Base-by-base conservation (phyloP, 2,113 vertebrate species). In the Elgaria multicarinata region DNA sequence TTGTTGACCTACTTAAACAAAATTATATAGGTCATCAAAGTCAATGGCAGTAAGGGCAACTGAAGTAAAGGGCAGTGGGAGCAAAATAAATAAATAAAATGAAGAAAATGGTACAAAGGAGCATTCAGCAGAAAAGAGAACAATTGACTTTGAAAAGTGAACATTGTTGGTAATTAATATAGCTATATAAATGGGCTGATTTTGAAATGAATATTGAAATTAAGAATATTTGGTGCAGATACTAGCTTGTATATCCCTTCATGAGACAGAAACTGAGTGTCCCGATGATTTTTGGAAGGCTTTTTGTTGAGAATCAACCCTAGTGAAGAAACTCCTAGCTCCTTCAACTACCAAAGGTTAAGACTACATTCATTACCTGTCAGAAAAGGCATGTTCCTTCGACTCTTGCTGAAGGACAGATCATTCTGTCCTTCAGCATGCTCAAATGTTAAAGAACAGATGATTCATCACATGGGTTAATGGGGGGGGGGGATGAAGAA, bases 211-310 rank as follows among this genome's bases (percentile, higher is more conserved):
- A 18, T 84, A 28, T 74, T 85, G 69, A 55, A 26, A 85, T 85
- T 55, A 53, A 55, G 44, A 72, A 39, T 39, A 36, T 72, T 72
- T 72, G 50, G 14, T 74, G 28, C n/a, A 53, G 5, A 4, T 71
- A 42, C 33, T 72, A 55, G 10, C 36, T 9, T 58, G 20, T 85
- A 50, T 39, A 16, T 31, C 18, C 64, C 20, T 80, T 26, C 76
- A 55, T 75, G 83, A 82, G 84, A 33, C 46, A 28, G 92, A 92
- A 62, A 78, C 28, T 88, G 80, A 82, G 78, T 28, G 84, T 82
- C 62, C 75, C 26, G 67, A 85, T 4, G 46, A 62, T 72, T 16
- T 66, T 18, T 44, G 12, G 53, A 75, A 46, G n/a, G 46, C 33
- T 31, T 79, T 78, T 46, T 46, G 31, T 79, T 53, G 80, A 90